Evolutionary conservation across 1,140 invertebrate species (phyloP).

Genomic region (Luehdorfia chinensis): DNA sequence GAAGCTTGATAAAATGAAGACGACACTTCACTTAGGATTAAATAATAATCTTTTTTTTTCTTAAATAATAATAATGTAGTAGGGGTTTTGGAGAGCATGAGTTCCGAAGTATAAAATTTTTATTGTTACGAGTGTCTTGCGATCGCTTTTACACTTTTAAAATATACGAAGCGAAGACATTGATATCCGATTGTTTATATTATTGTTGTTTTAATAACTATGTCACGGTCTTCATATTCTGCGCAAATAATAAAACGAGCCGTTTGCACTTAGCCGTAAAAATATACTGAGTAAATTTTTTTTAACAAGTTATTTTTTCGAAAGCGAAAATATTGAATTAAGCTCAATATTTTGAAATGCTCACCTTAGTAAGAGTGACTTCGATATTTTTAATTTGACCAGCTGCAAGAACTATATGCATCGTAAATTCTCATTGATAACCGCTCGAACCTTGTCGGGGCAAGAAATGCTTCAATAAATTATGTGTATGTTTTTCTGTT

Average conservation of each 20-base stretch:
- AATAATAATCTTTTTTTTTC: slow-evolving; percentile 66
- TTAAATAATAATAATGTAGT: slow-evolving; percentile 25
- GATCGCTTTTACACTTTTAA: slow-evolving; percentile 39
- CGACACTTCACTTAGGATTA: slow-evolving; percentile 69
- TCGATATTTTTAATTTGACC: slow-evolving; percentile 17
- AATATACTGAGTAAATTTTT: slow-evolving; percentile 20
- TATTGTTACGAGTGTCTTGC: slow-evolving; percentile 50
- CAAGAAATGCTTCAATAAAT: slow-evolving; percentile 12
- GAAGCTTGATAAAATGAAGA: slow-evolving; percentile 72
- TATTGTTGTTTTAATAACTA: slow-evolving; percentile 55
- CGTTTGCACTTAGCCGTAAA: slow-evolving; percentile 25
- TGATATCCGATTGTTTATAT: slow-evolving; percentile 54
- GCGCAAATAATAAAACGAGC: slow-evolving; percentile 27
- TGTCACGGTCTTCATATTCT: slow-evolving; percentile 40
- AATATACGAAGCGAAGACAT: slow-evolving; percentile 38
- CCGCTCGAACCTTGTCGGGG: slow-evolving; percentile 1
- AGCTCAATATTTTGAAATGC: slow-evolving; percentile 18
- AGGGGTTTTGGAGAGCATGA: slow-evolving; percentile 30
- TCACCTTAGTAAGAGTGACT: slow-evolving; percentile 17
- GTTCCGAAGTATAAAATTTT: slow-evolving; percentile 54
- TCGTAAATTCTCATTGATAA: slow-evolving; percentile 18
- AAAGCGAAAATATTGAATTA: slow-evolving; percentile 17
- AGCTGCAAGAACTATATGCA: slow-evolving; percentile 10
- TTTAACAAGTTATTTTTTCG: slow-evolving; percentile 18
- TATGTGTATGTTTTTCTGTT: slow-evolving; percentile 6